Evolutionary conservation across 2,113 vertebrate species (phyloP).

Genomic region (Regulus satrapa): DNA sequence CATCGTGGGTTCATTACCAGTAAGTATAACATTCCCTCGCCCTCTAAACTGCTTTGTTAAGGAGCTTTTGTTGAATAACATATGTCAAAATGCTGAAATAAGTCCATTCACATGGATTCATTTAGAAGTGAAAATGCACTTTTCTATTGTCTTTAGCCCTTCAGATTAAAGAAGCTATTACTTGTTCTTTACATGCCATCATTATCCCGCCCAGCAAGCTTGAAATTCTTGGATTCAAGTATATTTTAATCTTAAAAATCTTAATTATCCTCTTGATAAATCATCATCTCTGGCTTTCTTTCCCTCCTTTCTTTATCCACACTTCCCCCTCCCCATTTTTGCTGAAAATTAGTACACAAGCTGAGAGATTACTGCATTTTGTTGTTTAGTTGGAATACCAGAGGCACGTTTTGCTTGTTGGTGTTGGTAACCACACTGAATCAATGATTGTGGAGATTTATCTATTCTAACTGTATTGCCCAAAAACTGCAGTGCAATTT

Average conservation of each 20-base stretch:
- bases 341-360: background rate
- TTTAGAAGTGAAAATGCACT: background rate
- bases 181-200: background rate
- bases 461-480: background rate
- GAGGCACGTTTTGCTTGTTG: background rate
- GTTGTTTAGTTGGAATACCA: background rate
- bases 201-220: background rate
- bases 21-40: constrained; percentile 73
- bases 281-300: background rate
- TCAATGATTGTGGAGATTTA: background rate
- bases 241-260: background rate
- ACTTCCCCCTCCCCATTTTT: background rate
- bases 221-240: background rate
- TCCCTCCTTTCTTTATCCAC: background rate
- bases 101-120: background rate
- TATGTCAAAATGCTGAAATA: background rate
- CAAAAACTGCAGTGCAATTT: background rate
- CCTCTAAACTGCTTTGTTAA: background rate
- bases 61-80: background rate
- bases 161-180: background rate
- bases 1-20: constrained; percentile 99
- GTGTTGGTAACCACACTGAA: background rate
- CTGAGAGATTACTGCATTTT: background rate
- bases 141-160: background rate
- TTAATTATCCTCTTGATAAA: background rate